Percentiles rank a stretch among this genome's conserved stretches.
Evolutionary conservation across 2,113 vertebrate species (phyloP).

Genomic region (Amazona vittata): DNA sequence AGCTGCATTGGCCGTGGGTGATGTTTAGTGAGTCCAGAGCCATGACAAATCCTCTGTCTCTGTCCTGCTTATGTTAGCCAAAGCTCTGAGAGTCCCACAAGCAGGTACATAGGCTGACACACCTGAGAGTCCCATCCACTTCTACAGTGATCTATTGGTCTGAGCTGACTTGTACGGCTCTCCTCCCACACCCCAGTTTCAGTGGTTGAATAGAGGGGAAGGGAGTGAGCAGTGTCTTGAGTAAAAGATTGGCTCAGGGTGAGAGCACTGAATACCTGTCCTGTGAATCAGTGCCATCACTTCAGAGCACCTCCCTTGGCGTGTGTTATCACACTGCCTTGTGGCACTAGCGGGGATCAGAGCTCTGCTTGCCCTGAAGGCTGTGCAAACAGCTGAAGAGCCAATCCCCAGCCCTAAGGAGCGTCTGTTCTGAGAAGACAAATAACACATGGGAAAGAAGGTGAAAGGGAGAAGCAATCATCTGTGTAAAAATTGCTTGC

Average conservation of each 20-base stretch:
- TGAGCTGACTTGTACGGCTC: neutral
- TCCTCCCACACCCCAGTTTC: neutral
- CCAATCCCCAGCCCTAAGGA: neutral
- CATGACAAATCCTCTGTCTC: neutral
- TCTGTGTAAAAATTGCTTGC: neutral
- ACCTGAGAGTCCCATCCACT: neutral
- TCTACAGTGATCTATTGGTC: neutral
- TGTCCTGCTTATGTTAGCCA: neutral
- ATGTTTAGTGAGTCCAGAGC: neutral
- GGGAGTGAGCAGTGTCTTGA: neutral
- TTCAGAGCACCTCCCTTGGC: neutral
- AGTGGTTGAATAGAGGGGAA: neutral
- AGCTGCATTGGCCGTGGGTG: neutral
- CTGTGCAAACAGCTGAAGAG: neutral
- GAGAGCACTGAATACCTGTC: neutral
- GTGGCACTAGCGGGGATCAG: neutral
- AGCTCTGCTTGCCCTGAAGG: neutral
- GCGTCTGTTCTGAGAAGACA: neutral
- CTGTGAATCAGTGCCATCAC: neutral
- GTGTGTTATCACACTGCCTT: neutral
- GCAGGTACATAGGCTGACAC: neutral
- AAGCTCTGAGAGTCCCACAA: neutral
- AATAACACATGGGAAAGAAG: neutral
- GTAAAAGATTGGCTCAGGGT: neutral
- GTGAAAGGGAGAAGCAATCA: constrained; percentile 1